These are phyloP conservation scores for Xenotilapia leptura DNA, from an alignment of 2,113 vertebrate genomes.

Conservation along the genomic window DNA sequence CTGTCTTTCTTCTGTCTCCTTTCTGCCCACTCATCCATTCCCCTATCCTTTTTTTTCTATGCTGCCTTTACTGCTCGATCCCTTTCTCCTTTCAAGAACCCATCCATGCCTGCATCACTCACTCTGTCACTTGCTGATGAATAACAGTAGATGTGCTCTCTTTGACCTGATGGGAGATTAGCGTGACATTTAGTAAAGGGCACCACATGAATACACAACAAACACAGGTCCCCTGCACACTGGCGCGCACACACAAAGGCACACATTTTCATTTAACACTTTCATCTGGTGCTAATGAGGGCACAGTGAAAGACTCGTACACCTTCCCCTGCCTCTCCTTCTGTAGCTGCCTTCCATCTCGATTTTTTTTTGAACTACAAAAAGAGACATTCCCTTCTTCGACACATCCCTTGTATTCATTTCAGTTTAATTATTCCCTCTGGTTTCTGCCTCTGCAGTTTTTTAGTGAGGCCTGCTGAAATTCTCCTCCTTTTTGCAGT, in stretches of 20 bases:
- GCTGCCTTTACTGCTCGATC: not conserved
- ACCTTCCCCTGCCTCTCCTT: constrained; percentile 17
- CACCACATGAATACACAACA: constrained; percentile 75
- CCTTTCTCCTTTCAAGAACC: not conserved
- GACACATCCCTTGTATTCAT: not conserved
- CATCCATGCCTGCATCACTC: constrained; percentile 43
- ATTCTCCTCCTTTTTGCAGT: not conserved
- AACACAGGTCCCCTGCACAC: not conserved
- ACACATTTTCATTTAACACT: not conserved
- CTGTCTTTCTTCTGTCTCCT: not conserved
- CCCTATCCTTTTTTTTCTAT: constrained; percentile 13
- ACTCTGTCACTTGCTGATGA: constrained; percentile 22
- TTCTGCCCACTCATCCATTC: not conserved
- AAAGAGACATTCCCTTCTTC: not conserved
- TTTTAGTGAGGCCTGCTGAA: not conserved
- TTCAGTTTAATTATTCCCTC: not conserved
- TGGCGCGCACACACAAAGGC: not conserved
- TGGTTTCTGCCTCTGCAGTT: not conserved
- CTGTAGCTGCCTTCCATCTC: not conserved
- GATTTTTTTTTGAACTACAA: not conserved
- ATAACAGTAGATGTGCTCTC: constrained; percentile 68
- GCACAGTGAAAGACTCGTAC: constrained; percentile 62
- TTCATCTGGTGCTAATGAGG: constrained; percentile 40
- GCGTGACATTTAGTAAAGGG: constrained; percentile 88
- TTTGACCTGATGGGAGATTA: constrained; percentile 87